Percentiles rank a stretch among this genome's conserved stretches.
Conservation (phyloP, 2,888 invertebrate species). For the Galerucella nymphaeae region DNA sequence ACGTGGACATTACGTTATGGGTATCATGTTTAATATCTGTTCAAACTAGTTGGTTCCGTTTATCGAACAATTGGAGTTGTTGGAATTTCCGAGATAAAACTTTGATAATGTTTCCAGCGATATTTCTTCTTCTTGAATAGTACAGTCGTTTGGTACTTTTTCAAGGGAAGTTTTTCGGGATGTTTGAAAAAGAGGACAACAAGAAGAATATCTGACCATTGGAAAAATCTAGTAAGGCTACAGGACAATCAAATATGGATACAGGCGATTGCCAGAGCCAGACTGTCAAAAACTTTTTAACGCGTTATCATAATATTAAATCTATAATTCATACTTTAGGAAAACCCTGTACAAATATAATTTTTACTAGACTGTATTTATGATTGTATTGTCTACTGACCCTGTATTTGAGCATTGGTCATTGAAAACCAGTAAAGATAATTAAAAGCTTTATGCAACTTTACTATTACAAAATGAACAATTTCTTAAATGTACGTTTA, state of each 20-base stretch:
- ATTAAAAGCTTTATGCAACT: slow-evolving; percentile 21
- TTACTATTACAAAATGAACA: slow-evolving; percentile 22
- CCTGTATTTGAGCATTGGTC: neutral
- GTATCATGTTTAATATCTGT: slow-evolving; percentile 10
- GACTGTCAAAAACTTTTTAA: too few species aligned
- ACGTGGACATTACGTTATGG: slow-evolving; percentile 21
- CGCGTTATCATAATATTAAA: too few species aligned
- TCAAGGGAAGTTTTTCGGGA: too few species aligned
- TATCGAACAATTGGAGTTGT: neutral
- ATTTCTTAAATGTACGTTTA: slow-evolving; percentile 19
- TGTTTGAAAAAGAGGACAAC: too few species aligned
- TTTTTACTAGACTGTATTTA: neutral
- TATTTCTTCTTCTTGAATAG: neutral
- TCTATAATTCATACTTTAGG: too few species aligned
- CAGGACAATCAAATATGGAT: too few species aligned
- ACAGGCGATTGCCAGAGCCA: too few species aligned
- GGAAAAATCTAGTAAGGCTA: too few species aligned
- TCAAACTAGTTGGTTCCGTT: slow-evolving; percentile 3
- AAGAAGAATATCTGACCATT: too few species aligned
- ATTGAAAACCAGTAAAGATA: slow-evolving; percentile 18
- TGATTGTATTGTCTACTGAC: neutral
- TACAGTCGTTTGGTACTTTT: too few species aligned
- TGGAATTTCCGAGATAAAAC: neutral
- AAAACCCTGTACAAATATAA: neutral
- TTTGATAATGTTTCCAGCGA: neutral